Percentiles rank a stretch among this genome's conserved stretches.
phyloP scores from a whole-genome alignment of 2,797 vertebrate species.

The Lithobates pipiens region DNA sequence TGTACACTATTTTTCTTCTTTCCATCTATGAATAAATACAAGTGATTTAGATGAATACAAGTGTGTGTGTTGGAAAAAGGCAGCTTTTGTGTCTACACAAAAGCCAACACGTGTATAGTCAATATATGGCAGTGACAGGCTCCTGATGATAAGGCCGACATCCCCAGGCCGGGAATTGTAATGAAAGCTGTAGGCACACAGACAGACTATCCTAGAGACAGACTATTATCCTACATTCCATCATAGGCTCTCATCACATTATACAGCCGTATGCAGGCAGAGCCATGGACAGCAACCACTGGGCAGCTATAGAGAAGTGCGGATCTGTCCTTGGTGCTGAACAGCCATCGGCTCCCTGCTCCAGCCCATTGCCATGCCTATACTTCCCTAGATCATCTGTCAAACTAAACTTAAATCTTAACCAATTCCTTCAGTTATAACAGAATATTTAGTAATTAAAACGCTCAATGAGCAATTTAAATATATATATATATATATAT shows the following conservation, averaged over 20 bases:
- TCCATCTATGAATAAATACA: too few species aligned
- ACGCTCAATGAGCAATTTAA: not conserved
- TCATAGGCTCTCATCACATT: too few species aligned
- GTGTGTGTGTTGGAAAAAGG: too few species aligned
- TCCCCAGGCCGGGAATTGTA: not conserved
- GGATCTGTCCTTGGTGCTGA: constrained; percentile 86
- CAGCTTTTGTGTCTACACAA: too few species aligned
- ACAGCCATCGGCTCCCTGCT: not conserved
- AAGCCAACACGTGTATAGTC: too few species aligned
- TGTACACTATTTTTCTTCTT: too few species aligned
- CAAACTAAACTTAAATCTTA: not conserved
- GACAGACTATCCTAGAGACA: too few species aligned
- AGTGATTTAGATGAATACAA: too few species aligned
- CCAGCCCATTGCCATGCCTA: not conserved
- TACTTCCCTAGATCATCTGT: not conserved
- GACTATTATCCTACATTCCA: not conserved
- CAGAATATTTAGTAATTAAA: not conserved
- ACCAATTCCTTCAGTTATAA: not conserved
- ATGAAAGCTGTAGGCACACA: not conserved
- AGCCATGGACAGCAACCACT: too few species aligned
- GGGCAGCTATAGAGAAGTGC: constrained; percentile 5
- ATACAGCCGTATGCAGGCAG: too few species aligned
- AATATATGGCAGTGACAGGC: too few species aligned
- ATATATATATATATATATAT: too few species aligned
- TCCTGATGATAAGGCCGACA: not conserved